Evolutionary conservation across 2,797 vertebrate genomes (phyloP).

Genomic region (Phaenicophaeus curvirostris): DNA sequence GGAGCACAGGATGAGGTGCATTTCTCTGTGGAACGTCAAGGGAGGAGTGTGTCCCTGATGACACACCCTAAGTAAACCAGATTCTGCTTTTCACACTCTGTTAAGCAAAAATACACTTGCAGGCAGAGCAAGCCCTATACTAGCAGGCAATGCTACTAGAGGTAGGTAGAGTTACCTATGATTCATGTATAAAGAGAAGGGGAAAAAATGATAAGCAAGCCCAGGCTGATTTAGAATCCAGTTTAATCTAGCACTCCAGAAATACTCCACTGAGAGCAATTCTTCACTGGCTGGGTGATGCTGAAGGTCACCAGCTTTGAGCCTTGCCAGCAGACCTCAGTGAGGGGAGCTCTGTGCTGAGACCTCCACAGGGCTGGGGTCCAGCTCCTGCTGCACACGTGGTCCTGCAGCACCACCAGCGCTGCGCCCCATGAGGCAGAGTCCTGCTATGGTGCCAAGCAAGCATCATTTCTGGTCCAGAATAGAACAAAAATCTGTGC

Average conservation of each 20-base stretch:
- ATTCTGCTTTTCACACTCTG: background rate
- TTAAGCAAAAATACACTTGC: background rate
- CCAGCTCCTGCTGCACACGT: too few relatives aligned
- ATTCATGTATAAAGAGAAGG: background rate
- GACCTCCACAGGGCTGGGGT: background rate
- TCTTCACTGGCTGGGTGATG: background rate
- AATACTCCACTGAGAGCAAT: background rate
- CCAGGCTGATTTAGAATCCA: background rate
- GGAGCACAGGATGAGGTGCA: background rate
- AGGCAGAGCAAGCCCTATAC: background rate
- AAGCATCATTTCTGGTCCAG: background rate
- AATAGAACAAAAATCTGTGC: background rate
- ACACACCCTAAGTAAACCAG: background rate
- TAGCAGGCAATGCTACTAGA: background rate
- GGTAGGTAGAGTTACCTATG: background rate
- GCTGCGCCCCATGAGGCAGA: background rate
- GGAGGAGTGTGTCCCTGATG: background rate
- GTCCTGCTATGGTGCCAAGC: background rate
- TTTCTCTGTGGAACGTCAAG: accelerated
- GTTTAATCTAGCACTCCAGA: background rate
- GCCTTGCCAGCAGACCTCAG: background rate
- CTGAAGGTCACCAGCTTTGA: background rate
- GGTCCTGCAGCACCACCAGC: accelerated
- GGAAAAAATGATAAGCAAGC: background rate
- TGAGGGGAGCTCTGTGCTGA: background rate